A percentile compares a stretch with the other conserved stretches of the same genome.
These are phyloP conservation scores for Pachliopta kotzebuea DNA, from an alignment of 2,888 invertebrate genomes.

Conservation along the genomic window DNA sequence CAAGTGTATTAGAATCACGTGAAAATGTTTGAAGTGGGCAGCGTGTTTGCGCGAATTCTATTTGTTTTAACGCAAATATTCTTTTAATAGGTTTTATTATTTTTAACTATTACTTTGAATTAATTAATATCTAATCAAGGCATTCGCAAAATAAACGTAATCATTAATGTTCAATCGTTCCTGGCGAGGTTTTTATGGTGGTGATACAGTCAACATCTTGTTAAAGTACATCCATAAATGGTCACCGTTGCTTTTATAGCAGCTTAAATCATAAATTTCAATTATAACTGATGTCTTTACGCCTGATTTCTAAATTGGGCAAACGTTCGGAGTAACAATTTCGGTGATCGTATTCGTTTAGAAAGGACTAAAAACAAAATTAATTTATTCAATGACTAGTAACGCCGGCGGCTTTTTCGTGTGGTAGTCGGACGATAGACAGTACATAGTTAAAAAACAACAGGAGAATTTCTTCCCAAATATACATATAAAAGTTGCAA, in stretches of 20 bases:
- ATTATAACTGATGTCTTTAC: slow-evolving; percentile 73
- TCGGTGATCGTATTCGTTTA: slow-evolving; percentile 66
- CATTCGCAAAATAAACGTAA: background rate
- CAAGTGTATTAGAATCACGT: slow-evolving; percentile 62
- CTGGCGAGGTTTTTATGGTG: slow-evolving; percentile 39
- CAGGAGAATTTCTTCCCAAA: too few relatives aligned
- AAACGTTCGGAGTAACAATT: slow-evolving; percentile 57
- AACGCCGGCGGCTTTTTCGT: background rate
- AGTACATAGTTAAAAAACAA: too few relatives aligned
- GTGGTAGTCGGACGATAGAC: too few relatives aligned
- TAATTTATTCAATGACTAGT: slow-evolving; percentile 65
- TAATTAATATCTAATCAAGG: slow-evolving; percentile 15
- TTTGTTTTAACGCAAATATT: slow-evolving; percentile 71
- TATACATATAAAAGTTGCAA: too few relatives aligned
- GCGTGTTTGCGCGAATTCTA: slow-evolving; percentile 71
- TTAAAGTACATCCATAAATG: slow-evolving; percentile 57
- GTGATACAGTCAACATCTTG: slow-evolving; percentile 50
- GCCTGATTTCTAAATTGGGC: slow-evolving; percentile 74
- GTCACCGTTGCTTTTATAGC: slow-evolving; percentile 59
- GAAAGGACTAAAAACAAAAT: slow-evolving; percentile 75
- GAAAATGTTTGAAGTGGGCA: slow-evolving; percentile 69
- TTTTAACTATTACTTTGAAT: slow-evolving; percentile 31
- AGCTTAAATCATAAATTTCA: slow-evolving; percentile 65
- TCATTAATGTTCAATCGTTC: slow-evolving; percentile 26
- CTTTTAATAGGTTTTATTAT: slow-evolving; percentile 58